Evolutionary conservation across 2,888 invertebrate genomes (phyloP), one percentile per base, ranked within the genome.

Genomic region (Sphaerophoria rueppellii): DNA sequence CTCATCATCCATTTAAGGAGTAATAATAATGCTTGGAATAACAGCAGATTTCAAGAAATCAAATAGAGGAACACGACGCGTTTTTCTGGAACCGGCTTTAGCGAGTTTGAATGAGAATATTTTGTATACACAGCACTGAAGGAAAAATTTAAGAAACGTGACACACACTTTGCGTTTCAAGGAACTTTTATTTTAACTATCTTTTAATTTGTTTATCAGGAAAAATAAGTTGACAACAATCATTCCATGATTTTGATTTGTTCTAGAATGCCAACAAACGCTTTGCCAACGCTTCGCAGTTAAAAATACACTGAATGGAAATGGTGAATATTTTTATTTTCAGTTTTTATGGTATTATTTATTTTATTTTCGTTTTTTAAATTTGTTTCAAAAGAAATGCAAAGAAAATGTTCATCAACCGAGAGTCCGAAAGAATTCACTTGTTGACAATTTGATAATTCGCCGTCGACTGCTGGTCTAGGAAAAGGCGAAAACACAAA

Each of bases 1-100:
- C 93, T 97, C 97, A 95, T 97, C 97, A 94, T 97, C 97, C 97
- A 97, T 97, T 88, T 77, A 82, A 80, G 60, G 82, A 75, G 61
- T 61, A 69, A 69, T 82, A 71, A 4, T 40, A 43, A 14, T 34
- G 55, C 60, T 40, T 40, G 9, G 60, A 57, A 72, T 60, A 69
- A 40, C 24, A 6, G 24, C 12, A 9, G 43, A 9, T 35, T 34
- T 52, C n/a, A 24, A 24, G 24, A 24, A 24, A 24, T 35, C 6
- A 43, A 58, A 34, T n/a, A 50, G 1, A 46, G 24, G 34, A 35
- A 11, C n/a, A n/a, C 40, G 16, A 34, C 4, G 35, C 11, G 50
- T 24, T 12, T 43, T 50, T 16, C 2, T 32, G 46, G 32, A 43
- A 63, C 70, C 63, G 70, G 67, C 72, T 74, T 43, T 24, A 7